Base-by-base conservation (phyloP, 2,797 vertebrate genomes). In the Scleropages formosus region DNA sequence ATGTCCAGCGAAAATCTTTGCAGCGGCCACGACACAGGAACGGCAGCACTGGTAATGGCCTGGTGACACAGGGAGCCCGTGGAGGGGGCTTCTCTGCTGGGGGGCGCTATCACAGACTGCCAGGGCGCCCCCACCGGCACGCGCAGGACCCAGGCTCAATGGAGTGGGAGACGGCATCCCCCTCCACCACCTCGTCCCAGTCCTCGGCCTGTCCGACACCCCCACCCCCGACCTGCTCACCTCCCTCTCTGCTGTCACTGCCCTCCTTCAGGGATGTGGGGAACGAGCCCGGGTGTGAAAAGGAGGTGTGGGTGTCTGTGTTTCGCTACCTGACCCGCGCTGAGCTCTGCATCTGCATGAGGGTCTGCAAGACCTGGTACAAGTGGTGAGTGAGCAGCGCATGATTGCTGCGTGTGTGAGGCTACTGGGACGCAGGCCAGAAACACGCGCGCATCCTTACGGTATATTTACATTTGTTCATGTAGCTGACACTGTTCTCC, bases 331-430 rank as follows among this genome's bases (percentile, higher is more conserved):
- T 99, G 82, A 92, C 84, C 82, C 91, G 94, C 86, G 93, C 92
- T 16, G 94, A 99, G 85, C 93, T 99, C 79, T 95, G 95, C 87
- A 92, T 94, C 86, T 98, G 97, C 88, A 99, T 99, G 97, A 94
- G 92, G 22, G 97, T 99, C 82, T 99, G 97, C 86, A 98, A 98
- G 89, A 95, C 96, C 82, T 99, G 97, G 97, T 97, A 98, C 91
- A 98, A 98, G 86, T 99, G 97, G 97, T 99, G 90, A 86, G 96
- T 93, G 46, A 22, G 53, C 44, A 31, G 26, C 1, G 15, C 65
- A 47, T n/a, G 3, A 22, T 39, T 39, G 39, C 6, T 6, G n/a
- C 13, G 53, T 0, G 12, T 13, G 12, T 18, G 4, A n/a, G 12
- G 53, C 0, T 13, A 12, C 53, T n/a, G n/a, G 18, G 53, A n/a